Percentiles rank a stretch among this genome's conserved stretches.
Evolutionary conservation across 1,140 invertebrate genomes (phyloP).

Genomic region (Magallana ariakensis): DNA sequence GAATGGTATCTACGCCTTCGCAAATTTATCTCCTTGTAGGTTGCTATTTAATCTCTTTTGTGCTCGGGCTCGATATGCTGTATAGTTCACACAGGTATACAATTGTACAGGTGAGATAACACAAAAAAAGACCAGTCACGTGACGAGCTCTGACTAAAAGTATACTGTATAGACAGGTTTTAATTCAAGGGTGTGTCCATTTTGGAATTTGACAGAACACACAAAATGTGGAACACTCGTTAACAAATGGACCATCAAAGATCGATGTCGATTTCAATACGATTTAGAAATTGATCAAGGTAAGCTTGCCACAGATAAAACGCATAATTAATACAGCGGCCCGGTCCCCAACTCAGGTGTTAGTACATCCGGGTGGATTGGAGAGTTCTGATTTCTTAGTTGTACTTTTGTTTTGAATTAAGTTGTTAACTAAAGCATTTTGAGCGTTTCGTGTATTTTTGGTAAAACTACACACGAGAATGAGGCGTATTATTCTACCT

Average conservation of each 20-base stretch:
- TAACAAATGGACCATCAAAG: neutral
- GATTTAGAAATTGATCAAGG: conserved; percentile 18
- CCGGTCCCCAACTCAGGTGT: neutral
- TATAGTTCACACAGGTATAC: conserved; percentile 4
- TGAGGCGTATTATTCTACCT: no score
- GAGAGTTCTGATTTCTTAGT: neutral
- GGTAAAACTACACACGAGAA: no score
- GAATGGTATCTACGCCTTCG: neutral
- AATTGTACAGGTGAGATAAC: conserved; percentile 31
- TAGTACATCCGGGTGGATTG: conserved; percentile 8
- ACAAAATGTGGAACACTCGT: neutral
- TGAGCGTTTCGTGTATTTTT: no score
- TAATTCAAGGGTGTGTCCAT: conserved; percentile 35
- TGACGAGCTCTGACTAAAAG: conserved; percentile 6
- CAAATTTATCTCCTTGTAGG: no score
- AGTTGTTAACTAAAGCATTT: neutral
- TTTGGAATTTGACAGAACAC: conserved; percentile 18
- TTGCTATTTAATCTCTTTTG: no score
- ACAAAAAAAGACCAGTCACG: neutral
- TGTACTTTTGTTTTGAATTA: neutral
- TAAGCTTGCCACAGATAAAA: neutral
- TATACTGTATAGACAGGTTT: conserved; percentile 32
- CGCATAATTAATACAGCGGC: neutral
- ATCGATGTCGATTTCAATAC: neutral
- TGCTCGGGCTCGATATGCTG: neutral